Base-by-base conservation (phyloP, 2,113 vertebrate genomes). In the Gallinago jamesoni region DNA sequence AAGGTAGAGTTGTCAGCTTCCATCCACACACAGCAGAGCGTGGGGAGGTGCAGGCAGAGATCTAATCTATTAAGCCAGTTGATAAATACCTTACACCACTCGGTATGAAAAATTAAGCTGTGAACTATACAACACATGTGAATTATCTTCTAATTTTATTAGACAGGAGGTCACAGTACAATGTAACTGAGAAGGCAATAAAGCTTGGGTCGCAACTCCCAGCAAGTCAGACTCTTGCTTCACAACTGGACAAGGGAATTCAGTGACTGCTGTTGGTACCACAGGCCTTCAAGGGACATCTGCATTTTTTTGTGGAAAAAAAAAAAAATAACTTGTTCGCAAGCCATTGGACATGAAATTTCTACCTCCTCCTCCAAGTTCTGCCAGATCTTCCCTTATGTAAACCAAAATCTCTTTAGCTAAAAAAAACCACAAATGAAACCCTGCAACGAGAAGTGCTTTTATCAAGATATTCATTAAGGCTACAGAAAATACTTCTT, bases 1-100 rank as follows among this genome's bases (percentile, higher is more conserved):
- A 87, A 96, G 87, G 77, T 94, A 80, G 92, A 91, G 92, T 47
- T 93, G 96, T 96, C 96, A 96, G 94, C 89, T 93, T 96, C 81
- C 91, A 84, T 96, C 81, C 78, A 85, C 84, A 95, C 1, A 0
- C 66, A 89, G 94, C 1, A 0, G 18, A 91, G 84, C 45, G 81
- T 69, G 74, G 81, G 89, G 96, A 85, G 92, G 53, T 79, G 70
- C 95, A 91, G 86, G 84, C 96, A 94, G 81, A 87, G 81, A 91
- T 66, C 53, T 92, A 31, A 91, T 84, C 91, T 22, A 37, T 84
- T 87, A 93, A 94, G 84, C 25, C 31, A 35, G 64, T 55, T 50
- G 50, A 82, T 93, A 87, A 92, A 89, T 60, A 69, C 57, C 62
- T 90, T 93, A 64, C 55, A 84, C 59, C 12, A 33, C 47, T 67